Conservation (phyloP, 2,113 vertebrate species). For the Channa maculata region DNA sequence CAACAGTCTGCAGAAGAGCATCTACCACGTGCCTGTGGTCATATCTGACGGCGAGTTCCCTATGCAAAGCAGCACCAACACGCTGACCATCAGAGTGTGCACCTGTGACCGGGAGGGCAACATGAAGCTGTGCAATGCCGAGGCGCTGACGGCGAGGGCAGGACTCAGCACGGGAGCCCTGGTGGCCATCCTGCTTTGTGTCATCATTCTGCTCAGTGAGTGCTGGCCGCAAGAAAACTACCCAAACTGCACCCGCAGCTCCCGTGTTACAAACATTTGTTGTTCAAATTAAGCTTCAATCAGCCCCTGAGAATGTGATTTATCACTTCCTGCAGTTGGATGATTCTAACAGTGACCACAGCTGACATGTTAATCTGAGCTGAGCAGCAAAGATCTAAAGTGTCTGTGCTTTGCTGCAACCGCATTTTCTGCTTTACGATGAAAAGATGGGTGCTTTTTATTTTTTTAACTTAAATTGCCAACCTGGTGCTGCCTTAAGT, state of each 20-base stretch:
- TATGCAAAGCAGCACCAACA: constrained; percentile 94
- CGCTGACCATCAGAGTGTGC: constrained; percentile 92
- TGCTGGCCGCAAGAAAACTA: neutral
- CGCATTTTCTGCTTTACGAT: neutral
- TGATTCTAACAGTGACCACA: constrained; percentile 39
- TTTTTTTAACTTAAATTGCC: neutral
- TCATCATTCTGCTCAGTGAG: constrained; percentile 95
- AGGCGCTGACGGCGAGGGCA: constrained; percentile 90
- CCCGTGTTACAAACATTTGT: neutral
- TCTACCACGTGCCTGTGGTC: constrained; percentile 92
- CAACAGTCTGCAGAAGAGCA: constrained; percentile 89
- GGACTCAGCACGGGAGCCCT: constrained; percentile 96
- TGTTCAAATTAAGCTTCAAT: neutral
- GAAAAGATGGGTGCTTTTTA: neutral
- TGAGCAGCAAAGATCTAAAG: constrained; percentile 18
- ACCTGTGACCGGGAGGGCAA: constrained; percentile 94
- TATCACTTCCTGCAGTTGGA: constrained; percentile 44
- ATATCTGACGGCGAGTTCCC: constrained; percentile 93
- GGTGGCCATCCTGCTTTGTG: constrained; percentile 95
- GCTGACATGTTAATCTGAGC: constrained; percentile 53
- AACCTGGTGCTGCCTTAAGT: neutral
- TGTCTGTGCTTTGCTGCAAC: neutral
- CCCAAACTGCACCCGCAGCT: neutral
- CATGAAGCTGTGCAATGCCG: constrained; percentile 93
- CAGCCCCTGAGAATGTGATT: constrained; percentile 43